Evolutionary conservation across 2,888 invertebrate species (phyloP).

Genomic region (Neria commutata): DNA sequence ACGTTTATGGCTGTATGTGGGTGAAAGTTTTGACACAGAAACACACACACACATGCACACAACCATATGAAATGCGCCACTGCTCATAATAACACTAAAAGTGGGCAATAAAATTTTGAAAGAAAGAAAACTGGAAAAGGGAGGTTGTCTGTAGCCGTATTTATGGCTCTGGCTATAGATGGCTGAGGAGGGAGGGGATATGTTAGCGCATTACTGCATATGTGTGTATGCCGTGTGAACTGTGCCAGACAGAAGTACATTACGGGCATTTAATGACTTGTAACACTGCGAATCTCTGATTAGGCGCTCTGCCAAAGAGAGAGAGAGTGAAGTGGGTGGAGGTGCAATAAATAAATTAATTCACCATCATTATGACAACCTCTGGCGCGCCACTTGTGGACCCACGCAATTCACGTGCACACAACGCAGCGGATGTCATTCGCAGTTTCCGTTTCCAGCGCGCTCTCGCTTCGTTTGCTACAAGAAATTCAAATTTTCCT

Average conservation of each 20-base stretch:
- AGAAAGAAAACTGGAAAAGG: too few relatives aligned
- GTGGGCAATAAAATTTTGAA: conserved; percentile 42
- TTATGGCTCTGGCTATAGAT: conserved; percentile 44
- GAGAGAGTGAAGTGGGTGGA: conserved; percentile 6
- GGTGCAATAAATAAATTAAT: conserved; percentile 22
- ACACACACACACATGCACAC: too few relatives aligned
- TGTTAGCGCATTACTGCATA: conserved; percentile 2
- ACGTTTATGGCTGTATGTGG: conserved; percentile 13
- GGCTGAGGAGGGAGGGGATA: conserved; percentile 16
- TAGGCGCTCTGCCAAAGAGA: conserved; percentile 11
- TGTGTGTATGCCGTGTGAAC: background rate
- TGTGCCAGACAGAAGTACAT: conserved; percentile 32
- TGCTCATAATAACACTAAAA: conserved; percentile 36
- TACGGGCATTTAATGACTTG: conserved; percentile 51
- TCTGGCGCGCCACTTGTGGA: conserved; percentile 14
- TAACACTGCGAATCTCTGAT: conserved; percentile 27
- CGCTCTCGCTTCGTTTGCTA: conserved; percentile 37
- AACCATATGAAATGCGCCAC: conserved; percentile 32
- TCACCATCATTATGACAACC: conserved; percentile 29
- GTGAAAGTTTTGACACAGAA: conserved; percentile 36
- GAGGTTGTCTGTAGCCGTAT: conserved; percentile 32
- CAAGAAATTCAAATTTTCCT: background rate
- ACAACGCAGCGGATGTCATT: conserved; percentile 42
- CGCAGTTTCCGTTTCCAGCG: conserved; percentile 32
- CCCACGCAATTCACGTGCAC: conserved; percentile 23